Evolutionary conservation across 1,140 invertebrate species (phyloP).

Genomic region (Neodiprion pinetum): DNA sequence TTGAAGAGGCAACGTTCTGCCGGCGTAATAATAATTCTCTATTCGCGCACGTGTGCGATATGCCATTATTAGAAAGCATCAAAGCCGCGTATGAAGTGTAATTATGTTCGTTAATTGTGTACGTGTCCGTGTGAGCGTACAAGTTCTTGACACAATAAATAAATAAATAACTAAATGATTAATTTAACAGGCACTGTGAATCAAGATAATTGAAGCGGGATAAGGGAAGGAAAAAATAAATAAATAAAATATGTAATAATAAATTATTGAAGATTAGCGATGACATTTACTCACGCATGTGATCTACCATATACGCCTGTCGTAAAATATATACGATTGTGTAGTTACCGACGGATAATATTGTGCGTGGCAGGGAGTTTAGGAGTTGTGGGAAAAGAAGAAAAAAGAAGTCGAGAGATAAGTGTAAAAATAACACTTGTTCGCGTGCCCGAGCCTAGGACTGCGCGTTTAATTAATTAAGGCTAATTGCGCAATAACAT

Average conservation of each 20-base stretch:
- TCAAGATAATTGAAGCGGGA: not conserved
- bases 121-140: not conserved
- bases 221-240: not conserved
- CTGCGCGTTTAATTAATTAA: not conserved
- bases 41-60: not conserved
- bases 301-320: no score
- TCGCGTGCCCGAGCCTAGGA: not conserved
- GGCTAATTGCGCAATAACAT: not conserved
- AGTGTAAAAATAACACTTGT: not conserved
- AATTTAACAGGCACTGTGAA: not conserved
- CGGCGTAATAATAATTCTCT: not conserved
- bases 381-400: not conserved
- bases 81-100: no score
- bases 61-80: not conserved
- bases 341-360: no score
- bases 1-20: no score
- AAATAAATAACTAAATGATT: not conserved
- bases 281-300: not conserved
- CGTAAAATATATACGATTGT: no score
- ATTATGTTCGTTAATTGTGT: no score
- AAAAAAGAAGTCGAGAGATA: not conserved
- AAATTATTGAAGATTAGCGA: not conserved
- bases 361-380: no score
- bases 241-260: not conserved
- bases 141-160: conserved; percentile 1